Percentiles rank a stretch among this genome's conserved stretches.
phyloP scores from a whole-genome alignment of 2,888 invertebrate genomes.

The Homarus gammarus region DNA sequence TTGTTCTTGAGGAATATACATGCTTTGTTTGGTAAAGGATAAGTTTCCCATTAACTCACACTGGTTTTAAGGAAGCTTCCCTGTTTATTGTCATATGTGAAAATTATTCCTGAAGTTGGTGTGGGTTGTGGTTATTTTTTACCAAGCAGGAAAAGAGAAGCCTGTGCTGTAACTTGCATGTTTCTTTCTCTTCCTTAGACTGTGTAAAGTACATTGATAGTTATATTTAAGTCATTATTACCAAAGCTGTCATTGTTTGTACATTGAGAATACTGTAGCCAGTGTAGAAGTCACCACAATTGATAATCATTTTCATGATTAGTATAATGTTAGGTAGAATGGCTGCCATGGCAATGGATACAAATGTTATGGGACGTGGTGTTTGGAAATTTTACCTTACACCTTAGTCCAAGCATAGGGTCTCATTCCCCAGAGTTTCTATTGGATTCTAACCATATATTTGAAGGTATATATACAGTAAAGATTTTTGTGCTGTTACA shows the following conservation, averaged over 20 bases:
- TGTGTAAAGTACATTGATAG: slow-evolving; percentile 30
- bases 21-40: slow-evolving; percentile 23
- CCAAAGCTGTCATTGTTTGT: slow-evolving; percentile 60
- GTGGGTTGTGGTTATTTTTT: slow-evolving; percentile 1
- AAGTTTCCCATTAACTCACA: not conserved
- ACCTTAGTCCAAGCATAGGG: slow-evolving; percentile 10
- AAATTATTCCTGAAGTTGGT: not conserved
- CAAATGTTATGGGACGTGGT: slow-evolving; percentile 28
- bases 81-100: slow-evolving; percentile 8
- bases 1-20: not conserved
- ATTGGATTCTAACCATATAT: slow-evolving; percentile 24
- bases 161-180: slow-evolving; percentile 36
- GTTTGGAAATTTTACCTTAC: slow-evolving; percentile 10
- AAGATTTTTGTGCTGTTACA: slow-evolving; percentile 16
- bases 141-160: slow-evolving; percentile 12
- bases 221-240: slow-evolving; percentile 55
- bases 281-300: slow-evolving; percentile 39
- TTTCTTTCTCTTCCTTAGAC: slow-evolving; percentile 48
- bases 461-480: slow-evolving; percentile 30
- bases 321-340: slow-evolving; percentile 26
- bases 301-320: slow-evolving; percentile 50
- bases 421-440: slow-evolving; percentile 21
- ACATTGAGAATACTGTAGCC: slow-evolving; percentile 56
- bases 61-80: slow-evolving; percentile 11
- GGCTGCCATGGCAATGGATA: slow-evolving; percentile 8